Evolutionary conservation across 2,888 invertebrate species (phyloP).

Genomic region (Aporophyla lueneburgensis): DNA sequence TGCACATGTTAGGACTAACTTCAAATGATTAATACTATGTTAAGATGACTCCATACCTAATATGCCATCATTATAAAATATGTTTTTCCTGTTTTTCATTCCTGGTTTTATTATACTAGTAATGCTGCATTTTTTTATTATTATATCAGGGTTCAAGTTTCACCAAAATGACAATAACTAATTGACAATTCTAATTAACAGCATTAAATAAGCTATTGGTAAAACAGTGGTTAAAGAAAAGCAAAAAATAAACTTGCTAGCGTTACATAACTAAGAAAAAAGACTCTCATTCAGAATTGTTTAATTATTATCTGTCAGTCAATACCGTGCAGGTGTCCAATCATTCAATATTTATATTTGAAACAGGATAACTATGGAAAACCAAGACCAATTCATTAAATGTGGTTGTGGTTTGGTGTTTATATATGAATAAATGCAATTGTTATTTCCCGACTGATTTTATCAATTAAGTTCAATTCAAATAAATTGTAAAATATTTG

Average conservation of each 20-base stretch:
- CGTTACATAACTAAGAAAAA: conserved; percentile 3
- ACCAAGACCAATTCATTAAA: conserved; percentile 30
- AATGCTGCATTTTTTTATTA: background rate
- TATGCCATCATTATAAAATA: conserved; percentile 4
- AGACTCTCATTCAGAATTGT: background rate
- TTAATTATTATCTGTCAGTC: conserved; percentile 8
- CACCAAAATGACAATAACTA: background rate
- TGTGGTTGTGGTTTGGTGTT: conserved; percentile 17
- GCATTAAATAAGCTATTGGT: background rate
- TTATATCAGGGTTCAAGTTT: background rate
- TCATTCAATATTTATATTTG: conserved; percentile 46
- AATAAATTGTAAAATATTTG: background rate
- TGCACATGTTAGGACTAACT: background rate
- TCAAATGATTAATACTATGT: conserved; percentile 20
- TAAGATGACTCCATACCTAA: conserved; percentile 19
- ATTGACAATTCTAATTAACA: background rate
- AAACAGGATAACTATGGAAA: conserved; percentile 41
- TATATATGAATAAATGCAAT: background rate
- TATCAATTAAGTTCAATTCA: background rate
- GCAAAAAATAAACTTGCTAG: background rate
- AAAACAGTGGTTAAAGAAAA: conserved; percentile 5
- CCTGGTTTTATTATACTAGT: too few species aligned
- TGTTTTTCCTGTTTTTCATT: conserved; percentile 39
- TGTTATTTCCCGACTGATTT: background rate
- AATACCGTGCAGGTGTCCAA: conserved; percentile 38